phyloP scores from a whole-genome alignment of 2,113 vertebrate genomes.

The Formicarius rufipectus region DNA sequence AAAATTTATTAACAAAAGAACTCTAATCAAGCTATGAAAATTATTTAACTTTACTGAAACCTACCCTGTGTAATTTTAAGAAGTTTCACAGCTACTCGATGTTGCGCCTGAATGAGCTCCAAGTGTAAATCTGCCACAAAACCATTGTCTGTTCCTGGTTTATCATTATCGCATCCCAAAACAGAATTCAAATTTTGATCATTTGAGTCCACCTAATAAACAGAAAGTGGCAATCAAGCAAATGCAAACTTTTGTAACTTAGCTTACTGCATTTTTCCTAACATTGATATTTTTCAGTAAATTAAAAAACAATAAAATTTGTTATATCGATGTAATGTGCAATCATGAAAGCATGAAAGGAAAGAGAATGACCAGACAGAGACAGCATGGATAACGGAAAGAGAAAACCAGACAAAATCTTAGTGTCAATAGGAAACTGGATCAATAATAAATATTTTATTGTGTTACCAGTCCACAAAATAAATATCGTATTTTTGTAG shows the following conservation, averaged over 20 bases:
- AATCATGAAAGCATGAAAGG: background rate
- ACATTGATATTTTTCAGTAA: background rate
- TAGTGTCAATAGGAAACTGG: background rate
- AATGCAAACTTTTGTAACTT: background rate
- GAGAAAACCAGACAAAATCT: background rate
- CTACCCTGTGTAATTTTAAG: constrained; percentile 80
- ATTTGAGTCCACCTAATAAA: constrained; percentile 45
- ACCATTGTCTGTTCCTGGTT: constrained; percentile 30
- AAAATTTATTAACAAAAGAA: background rate
- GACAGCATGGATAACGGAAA: background rate
- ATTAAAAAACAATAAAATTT: background rate
- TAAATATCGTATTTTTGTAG: background rate
- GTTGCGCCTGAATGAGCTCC: constrained; percentile 83
- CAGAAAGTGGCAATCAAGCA: constrained; percentile 15
- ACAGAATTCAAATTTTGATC: constrained; percentile 16
- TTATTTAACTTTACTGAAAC: background rate
- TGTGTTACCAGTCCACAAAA: background rate
- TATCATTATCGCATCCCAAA: background rate
- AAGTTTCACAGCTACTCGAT: constrained; percentile 83
- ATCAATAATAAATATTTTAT: background rate
- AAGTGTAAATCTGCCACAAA: constrained; percentile 85
- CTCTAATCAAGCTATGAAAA: background rate
- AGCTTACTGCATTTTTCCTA: background rate
- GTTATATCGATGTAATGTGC: background rate
- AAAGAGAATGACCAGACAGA: background rate